phyloP scores from a whole-genome alignment of 2,113 vertebrate genomes.

The Atrichornis clamosus region DNA sequence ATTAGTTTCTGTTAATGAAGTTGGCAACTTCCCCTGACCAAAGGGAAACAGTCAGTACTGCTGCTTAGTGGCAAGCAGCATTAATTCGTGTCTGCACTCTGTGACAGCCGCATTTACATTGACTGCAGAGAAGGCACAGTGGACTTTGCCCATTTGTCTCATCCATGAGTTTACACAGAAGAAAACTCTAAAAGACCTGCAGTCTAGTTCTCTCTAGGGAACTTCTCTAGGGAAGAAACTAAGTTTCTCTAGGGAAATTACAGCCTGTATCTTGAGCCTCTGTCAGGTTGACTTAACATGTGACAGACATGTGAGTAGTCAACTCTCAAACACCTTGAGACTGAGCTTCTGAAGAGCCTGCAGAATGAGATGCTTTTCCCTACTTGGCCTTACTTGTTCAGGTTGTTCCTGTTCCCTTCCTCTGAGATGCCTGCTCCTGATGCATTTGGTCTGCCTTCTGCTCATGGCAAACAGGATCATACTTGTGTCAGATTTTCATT shows the following conservation, averaged over 20 bases:
- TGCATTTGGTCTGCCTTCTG: neutral
- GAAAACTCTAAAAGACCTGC: neutral
- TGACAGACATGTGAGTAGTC: neutral
- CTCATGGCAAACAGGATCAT: rapidly evolving
- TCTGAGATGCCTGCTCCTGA: neutral
- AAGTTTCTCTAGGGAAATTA: too few relatives aligned
- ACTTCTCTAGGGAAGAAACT: too few relatives aligned
- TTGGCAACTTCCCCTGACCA: neutral
- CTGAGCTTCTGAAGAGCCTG: neutral
- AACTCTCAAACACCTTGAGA: neutral
- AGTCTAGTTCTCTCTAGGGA: too few relatives aligned
- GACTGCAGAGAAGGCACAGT: neutral
- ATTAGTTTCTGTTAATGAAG: neutral
- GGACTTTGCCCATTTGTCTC: neutral
- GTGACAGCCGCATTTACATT: rapidly evolving
- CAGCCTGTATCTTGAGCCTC: neutral
- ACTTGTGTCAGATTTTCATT: neutral
- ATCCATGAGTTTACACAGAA: neutral
- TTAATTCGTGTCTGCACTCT: neutral
- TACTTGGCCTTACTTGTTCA: neutral
- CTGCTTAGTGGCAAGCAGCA: neutral
- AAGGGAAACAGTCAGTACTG: neutral
- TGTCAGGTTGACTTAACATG: neutral
- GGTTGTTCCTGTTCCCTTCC: neutral
- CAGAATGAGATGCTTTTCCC: neutral